Base-by-base conservation (phyloP, 2,888 invertebrate genomes). In the Cancer borealis region DNA sequence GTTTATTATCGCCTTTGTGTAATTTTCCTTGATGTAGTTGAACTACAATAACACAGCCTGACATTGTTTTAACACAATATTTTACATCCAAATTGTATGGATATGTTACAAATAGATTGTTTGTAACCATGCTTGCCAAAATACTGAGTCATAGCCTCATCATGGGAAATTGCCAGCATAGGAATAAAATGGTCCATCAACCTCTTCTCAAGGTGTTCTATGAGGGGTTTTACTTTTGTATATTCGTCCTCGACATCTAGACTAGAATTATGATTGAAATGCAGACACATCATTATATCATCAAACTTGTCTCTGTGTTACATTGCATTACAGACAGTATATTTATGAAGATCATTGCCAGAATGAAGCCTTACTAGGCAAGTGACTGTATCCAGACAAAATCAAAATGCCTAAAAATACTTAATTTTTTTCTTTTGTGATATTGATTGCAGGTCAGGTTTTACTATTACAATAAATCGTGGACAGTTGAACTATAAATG, bases 71-170 rank as follows among this genome's bases (percentile, higher is more conserved):
- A 92, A 88, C 95, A 96, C 96, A 96, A 96, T 90, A 96, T 95
- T 95, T 96, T 96, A 92, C 96, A 96, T 12, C 96, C 96, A 96
- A 96, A 96, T 91, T 96, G 92, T 54, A 96, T 96, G 4, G 96
- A 96, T 91, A 96, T 96, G 17, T 96, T 96, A 45, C 96, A 90
- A 21, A 96, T 96, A 95, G 96, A 96, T 93, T 96, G 96, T 79
- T 96, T 96, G 90, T 96, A 96, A 91, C 96, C 95, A 95, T 96
- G 96, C 95, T 96, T 95, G 88, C 96, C 96, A 96, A 96, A 96
- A 96, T 96, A 96, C 60, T 96, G 95, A 2, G 96, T 95, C 96
- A 96, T 96, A 54, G 95, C 95, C 95, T 96, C 96, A 96, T 96
- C 96, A 94, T 96, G 95, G 21, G 94, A 94, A 14, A 96, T 91